Conservation (phyloP, 92 coral and sea anemone species). For the Isaurus tuberculatus region DNA sequence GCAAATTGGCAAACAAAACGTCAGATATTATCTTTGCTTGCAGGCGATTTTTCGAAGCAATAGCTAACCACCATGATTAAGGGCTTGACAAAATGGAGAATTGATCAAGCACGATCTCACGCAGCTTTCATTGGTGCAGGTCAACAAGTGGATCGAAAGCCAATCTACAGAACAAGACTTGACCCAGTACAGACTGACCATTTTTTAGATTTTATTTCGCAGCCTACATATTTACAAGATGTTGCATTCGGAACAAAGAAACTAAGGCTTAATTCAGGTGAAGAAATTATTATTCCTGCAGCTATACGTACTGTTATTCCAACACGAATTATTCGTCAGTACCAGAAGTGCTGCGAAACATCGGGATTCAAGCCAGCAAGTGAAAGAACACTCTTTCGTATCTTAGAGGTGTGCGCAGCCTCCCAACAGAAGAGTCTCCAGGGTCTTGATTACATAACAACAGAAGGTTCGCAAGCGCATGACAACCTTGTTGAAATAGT, state of each 20-base stretch:
- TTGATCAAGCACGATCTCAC: constrained; percentile 67
- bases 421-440: not conserved
- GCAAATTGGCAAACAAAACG: constrained; percentile 54
- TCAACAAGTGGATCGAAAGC: constrained; percentile 42
- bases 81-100: constrained; percentile 58
- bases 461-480: not conserved
- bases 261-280: constrained; percentile 56
- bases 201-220: constrained; percentile 47
- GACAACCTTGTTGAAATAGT: not conserved
- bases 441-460: not conserved
- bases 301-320: constrained; percentile 53
- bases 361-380: constrained; percentile 51
- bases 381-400: constrained; percentile 4
- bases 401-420: constrained; percentile 6
- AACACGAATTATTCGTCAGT: constrained; percentile 51
- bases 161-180: not conserved
- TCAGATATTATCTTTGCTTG: constrained; percentile 62
- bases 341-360: constrained; percentile 43
- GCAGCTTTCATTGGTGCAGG: constrained; percentile 48
- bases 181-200: constrained; percentile 50
- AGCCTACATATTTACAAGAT: constrained; percentile 43
- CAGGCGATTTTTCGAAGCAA: not conserved
- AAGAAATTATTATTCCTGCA: constrained; percentile 46
- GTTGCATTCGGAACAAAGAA: constrained; percentile 52
- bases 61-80: constrained; percentile 30